Percentiles rank a stretch among this genome's conserved stretches.
phyloP scores from a whole-genome alignment of 2,888 invertebrate genomes.

The Catocala sponsa region DNA sequence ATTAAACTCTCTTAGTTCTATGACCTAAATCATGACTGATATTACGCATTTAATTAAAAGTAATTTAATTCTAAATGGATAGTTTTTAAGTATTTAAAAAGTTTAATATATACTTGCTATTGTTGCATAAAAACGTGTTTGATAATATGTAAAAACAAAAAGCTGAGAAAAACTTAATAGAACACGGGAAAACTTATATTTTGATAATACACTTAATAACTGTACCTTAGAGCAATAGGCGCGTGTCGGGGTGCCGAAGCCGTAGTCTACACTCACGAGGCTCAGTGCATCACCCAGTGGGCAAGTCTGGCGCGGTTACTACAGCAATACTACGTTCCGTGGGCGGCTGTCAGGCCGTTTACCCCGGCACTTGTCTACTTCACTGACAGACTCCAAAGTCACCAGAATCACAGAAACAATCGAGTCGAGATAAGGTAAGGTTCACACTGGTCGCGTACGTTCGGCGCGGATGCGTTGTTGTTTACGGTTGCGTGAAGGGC shows the following conservation, averaged over 20 bases:
- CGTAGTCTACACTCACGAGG: slow-evolving; percentile 44
- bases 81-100: too few relatives aligned
- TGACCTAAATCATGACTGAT: too few relatives aligned
- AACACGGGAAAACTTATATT: too few relatives aligned
- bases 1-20: too few relatives aligned
- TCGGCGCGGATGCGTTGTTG: slow-evolving; percentile 63
- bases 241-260: slow-evolving; percentile 24
- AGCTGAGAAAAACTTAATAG: too few relatives aligned
- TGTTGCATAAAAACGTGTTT: too few relatives aligned
- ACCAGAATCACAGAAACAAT: slow-evolving; percentile 52
- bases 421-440: slow-evolving; percentile 42
- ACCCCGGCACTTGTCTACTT: slow-evolving; percentile 64
- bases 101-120: too few relatives aligned
- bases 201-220: background rate
- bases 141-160: too few relatives aligned
- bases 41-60: too few relatives aligned
- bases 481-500: slow-evolving; percentile 73
- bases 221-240: slow-evolving; percentile 42
- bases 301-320: slow-evolving; percentile 68
- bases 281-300: slow-evolving; percentile 68
- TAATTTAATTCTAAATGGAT: too few relatives aligned
- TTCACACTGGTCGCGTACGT: slow-evolving; percentile 53
- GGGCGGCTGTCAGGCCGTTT: slow-evolving; percentile 76
- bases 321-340: slow-evolving; percentile 77
- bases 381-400: slow-evolving; percentile 65